Base-by-base conservation (phyloP, 2,888 invertebrate species). In the Agrochola macilenta region DNA sequence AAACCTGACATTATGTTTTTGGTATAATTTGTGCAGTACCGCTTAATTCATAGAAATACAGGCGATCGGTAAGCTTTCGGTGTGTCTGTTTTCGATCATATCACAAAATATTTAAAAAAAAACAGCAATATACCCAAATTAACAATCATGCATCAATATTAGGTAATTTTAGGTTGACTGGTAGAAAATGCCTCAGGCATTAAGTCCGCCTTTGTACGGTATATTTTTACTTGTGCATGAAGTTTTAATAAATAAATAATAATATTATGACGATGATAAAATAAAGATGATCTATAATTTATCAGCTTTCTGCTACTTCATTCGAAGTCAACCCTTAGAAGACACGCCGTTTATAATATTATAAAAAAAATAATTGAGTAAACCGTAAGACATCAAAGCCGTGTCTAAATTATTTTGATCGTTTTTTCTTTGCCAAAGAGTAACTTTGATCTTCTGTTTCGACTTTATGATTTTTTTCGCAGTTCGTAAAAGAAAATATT, bases 391-490 rank as follows among this genome's bases (percentile, higher is more conserved):
- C 87, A 87, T 90, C 89, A 89, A 89, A 90, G 87, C 80, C 65
- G 64, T 69, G 83, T 84, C 82, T 82, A 87, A 89, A 89, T 89
- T 79, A 87, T 90, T 89, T 87, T 85, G 84, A 86, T 85, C 87
- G 82, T 87, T 87, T 89, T 89, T 81, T 88, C 85, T 84, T 86
- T 81, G 69, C 69, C 73, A 75, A 79, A 76, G 82, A 78, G 57
- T 78, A 82, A 82, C 87, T 91, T 90, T 90, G 87, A 91, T 89
- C 87, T 85, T 86, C 68, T 69, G 82, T 74, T 79, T 77, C 54
- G 57, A 14, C 49, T 77, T 82, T 83, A 83, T 82, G 65, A 54
- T 78, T 76, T 88, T 88, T 81, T 73, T 63, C 72, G 57, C 63
- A 68, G 66, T 78, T 78, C 76, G 74, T 26, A 8, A 78, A 63